These are phyloP conservation scores for Urosaurus nigricauda DNA, from an alignment of 2,797 vertebrate genomes.

Conservation along the genomic window DNA sequence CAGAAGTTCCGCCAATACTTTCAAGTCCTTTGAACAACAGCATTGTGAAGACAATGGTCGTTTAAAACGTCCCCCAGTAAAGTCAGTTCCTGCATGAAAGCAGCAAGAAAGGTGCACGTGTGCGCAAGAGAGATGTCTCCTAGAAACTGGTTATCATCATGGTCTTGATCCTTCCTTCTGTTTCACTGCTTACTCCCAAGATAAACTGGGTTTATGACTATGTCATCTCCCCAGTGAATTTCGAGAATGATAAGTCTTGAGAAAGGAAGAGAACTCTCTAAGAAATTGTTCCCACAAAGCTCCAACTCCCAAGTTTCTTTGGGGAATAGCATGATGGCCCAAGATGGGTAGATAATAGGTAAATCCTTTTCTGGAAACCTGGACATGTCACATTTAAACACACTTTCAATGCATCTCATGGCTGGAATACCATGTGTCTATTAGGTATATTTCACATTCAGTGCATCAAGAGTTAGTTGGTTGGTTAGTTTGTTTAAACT, in stretches of 20 bases:
- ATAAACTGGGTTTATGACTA: background rate
- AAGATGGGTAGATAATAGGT: background rate
- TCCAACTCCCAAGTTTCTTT: background rate
- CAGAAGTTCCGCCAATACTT: constrained; percentile 74
- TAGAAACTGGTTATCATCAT: constrained; percentile 32
- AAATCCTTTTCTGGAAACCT: background rate
- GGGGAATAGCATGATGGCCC: constrained; percentile 23
- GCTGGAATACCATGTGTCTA: too few relatives aligned
- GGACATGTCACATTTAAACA: background rate
- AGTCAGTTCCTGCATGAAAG: constrained; percentile 52
- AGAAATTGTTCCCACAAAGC: background rate
- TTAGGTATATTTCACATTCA: background rate
- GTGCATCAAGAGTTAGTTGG: too few relatives aligned
- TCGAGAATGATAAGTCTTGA: constrained; percentile 31
- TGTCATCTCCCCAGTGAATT: constrained; percentile 21
- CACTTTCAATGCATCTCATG: background rate
- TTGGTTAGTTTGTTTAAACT: too few relatives aligned
- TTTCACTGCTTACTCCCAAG: constrained; percentile 44
- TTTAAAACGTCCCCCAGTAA: constrained; percentile 53
- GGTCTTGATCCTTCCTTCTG: constrained; percentile 16
- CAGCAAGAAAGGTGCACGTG: background rate
- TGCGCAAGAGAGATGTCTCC: constrained; percentile 4
- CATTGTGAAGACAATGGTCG: constrained; percentile 62
- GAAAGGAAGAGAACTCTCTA: constrained; percentile 27
- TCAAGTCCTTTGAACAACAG: constrained; percentile 55